Base-by-base conservation (phyloP, 2,113 vertebrate species). In the Phalacrocorax aristotelis region DNA sequence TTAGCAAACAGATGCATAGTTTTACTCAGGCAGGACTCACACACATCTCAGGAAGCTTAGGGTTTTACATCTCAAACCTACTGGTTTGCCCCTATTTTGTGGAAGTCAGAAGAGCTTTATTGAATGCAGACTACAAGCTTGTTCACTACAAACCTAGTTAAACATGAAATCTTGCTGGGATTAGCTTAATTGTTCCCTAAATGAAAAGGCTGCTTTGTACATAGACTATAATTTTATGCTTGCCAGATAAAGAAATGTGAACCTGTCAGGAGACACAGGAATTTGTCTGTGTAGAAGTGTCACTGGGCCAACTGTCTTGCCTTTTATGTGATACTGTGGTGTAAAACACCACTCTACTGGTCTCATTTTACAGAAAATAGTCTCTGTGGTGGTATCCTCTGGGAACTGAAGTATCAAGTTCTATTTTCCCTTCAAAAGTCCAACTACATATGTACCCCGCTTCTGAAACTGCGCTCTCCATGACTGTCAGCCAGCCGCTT, bases 181-280 rank as follows among this genome's bases (percentile, higher is more conserved):
- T 96, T 93, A 95, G 83, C 80, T 74, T 97, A 97, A 97, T 94
- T 97, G 83, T 95, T 94, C 64, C 80, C 83, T 89, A 97, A 96
- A 96, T 93, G 76, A 93, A 92, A 95, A 94, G 64, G 68, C 83
- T 82, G 90, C 82, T 95, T 90, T 89, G 87, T 92, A 91, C 86
- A 76, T 40, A 76, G 82, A 77, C 76, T 83, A 34, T 46, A 77
- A 58, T 93, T 85, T 92, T 92, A 32, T 77, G 83, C 71, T 95
- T 96, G 93, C 94, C 95, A 97, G 92, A 95, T 96, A 94, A 91
- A 94, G 92, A 87, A 96, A 97, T 36, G 72, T 85, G 80, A 97
- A 96, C 87, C 89, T 97, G 91, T 96, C 93, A 76, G 69, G 92
- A 96, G 85, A 93, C 83, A 61, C 16, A 69, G 91, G 90, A 87